Conservation (phyloP, 2,888 invertebrate species). For the Cheilosia scutellata region DNA sequence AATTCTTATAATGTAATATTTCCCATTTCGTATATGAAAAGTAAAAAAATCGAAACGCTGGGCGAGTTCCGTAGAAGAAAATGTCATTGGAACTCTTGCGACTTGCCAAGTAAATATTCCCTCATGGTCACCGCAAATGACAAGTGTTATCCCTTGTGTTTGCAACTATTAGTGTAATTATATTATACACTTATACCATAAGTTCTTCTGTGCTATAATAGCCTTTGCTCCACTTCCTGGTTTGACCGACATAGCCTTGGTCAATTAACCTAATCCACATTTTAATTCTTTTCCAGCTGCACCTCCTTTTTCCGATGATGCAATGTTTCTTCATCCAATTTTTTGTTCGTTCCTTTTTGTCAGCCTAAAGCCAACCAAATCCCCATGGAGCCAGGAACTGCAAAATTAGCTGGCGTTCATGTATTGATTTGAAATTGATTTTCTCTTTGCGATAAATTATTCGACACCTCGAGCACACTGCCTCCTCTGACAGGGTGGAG, state of each 20-base stretch:
- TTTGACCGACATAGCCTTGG: constrained; percentile 68
- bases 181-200: neutral
- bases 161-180: constrained; percentile 12
- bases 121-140: too few relatives aligned
- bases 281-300: constrained; percentile 37
- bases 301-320: constrained; percentile 40
- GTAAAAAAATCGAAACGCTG: too few relatives aligned
- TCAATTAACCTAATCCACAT: constrained; percentile 75
- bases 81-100: too few relatives aligned
- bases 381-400: constrained; percentile 59
- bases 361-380: constrained; percentile 42
- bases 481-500: neutral
- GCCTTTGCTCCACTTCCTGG: constrained; percentile 63
- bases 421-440: constrained; percentile 72
- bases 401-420: constrained; percentile 22
- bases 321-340: constrained; percentile 32
- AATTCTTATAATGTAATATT: too few relatives aligned
- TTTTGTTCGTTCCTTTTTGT: constrained; percentile 1
- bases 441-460: constrained; percentile 62
- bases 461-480: constrained; percentile 58
- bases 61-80: too few relatives aligned
- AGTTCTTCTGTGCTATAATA: neutral
- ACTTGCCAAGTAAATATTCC: too few relatives aligned
- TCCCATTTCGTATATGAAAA: too few relatives aligned
- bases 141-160: constrained; percentile 1